phyloP scores from a whole-genome alignment of 2,797 vertebrate species.

The Chloroceryle amazona region DNA sequence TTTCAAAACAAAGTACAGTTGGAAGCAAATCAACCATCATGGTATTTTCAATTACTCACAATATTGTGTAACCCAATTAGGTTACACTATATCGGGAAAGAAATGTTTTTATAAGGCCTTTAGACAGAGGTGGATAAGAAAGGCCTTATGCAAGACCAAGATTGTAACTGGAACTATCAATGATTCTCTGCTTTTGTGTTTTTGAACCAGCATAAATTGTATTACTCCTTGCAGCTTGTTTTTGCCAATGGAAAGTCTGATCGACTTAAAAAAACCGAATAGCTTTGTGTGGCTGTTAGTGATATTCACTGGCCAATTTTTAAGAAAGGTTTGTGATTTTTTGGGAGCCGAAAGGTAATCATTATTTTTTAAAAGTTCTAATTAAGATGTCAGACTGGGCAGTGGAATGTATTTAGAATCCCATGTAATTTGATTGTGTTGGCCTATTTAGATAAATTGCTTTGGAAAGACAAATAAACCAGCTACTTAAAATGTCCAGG shows the following conservation, averaged over 20 bases:
- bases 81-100: neutral
- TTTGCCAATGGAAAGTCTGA: constrained; percentile 78
- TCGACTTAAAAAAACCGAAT: constrained; percentile 77
- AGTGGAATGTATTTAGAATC: constrained; percentile 80
- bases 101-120: constrained; percentile 1
- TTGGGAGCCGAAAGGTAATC: constrained; percentile 63
- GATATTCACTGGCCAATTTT: constrained; percentile 74
- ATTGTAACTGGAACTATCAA: neutral
- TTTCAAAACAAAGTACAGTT: neutral
- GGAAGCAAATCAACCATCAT: constrained; percentile 20
- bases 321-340: constrained; percentile 78
- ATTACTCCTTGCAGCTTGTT: constrained; percentile 19
- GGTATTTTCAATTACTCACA: constrained; percentile 38
- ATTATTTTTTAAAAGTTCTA: constrained; percentile 81
- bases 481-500: constrained; percentile 80
- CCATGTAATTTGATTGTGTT: constrained; percentile 83
- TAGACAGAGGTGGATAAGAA: neutral
- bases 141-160: constrained; percentile 11
- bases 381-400: constrained; percentile 79
- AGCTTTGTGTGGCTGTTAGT: constrained; percentile 71
- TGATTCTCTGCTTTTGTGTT: constrained; percentile 5
- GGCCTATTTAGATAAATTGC: constrained; percentile 81
- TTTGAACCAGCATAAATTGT: constrained; percentile 55
- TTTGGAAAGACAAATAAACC: constrained; percentile 83
- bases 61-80: neutral